phyloP scores from a whole-genome alignment of 2,797 vertebrate genomes.

The Salarias fasciatus region DNA sequence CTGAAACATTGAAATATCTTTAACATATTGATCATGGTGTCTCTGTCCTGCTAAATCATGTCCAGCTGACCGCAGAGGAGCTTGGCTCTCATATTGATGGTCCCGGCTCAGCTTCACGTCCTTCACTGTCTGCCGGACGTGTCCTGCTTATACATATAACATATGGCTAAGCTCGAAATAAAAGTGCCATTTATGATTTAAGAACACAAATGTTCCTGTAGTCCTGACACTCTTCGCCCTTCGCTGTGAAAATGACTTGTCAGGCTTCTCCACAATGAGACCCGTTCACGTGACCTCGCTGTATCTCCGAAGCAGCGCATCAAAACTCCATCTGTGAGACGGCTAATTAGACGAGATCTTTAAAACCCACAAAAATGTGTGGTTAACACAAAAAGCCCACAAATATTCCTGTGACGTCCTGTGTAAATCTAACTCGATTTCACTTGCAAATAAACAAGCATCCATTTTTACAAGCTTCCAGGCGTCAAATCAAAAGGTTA shows the following conservation, averaged over 20 bases:
- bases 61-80: no score
- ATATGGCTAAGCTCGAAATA: constrained; percentile 62
- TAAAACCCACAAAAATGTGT: neutral
- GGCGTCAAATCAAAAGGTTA: constrained; percentile 19
- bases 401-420: no score
- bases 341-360: constrained; percentile 1
- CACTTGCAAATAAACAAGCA: neutral
- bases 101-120: constrained; percentile 57
- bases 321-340: neutral
- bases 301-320: constrained; percentile 27
- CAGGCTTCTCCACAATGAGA: constrained; percentile 23
- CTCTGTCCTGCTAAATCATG: no score
- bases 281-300: constrained; percentile 46
- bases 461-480: constrained; percentile 2
- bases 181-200: constrained; percentile 68
- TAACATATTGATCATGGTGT: no score
- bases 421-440: neutral
- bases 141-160: constrained; percentile 63
- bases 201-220: constrained; percentile 37
- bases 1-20: no score
- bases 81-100: constrained; percentile 28
- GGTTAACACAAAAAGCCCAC: no score
- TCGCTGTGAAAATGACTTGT: constrained; percentile 42
- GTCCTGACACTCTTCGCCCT: constrained; percentile 23
- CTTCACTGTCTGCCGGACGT: constrained; percentile 69